Evolutionary conservation across 2,888 invertebrate genomes (phyloP).

Genomic region (Caenorhabditis uteleia): DNA sequence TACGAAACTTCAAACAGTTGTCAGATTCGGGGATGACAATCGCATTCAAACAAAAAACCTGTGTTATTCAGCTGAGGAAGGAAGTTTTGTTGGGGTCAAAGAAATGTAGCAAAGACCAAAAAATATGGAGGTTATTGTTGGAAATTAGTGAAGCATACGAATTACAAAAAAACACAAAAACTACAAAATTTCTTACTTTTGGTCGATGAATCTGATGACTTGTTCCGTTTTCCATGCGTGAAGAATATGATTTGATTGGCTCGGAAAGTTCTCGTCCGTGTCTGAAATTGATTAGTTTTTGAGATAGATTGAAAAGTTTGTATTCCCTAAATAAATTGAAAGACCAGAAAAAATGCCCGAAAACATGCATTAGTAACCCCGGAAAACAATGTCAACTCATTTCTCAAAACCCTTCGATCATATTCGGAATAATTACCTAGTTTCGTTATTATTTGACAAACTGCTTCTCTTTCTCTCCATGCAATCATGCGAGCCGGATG

Average conservation of each 20-base stretch:
- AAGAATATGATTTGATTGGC: constrained; percentile 15
- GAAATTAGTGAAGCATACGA: too few species aligned
- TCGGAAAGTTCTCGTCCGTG: constrained; percentile 27
- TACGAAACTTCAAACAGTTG: too few species aligned
- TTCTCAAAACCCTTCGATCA: constrained; percentile 1
- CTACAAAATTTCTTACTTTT: constrained; percentile 35
- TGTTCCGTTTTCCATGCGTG: constrained; percentile 9
- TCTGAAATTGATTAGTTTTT: constrained; percentile 39
- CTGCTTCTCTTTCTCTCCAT: constrained; percentile 22
- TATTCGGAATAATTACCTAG: constrained; percentile 32
- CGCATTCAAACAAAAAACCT: too few species aligned
- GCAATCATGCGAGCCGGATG: constrained; percentile 23
- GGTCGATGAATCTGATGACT: constrained; percentile 33
- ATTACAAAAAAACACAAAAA: too few species aligned
- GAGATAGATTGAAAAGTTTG: not conserved
- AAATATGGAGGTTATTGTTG: too few species aligned
- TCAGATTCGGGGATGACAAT: too few species aligned
- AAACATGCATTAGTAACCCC: not conserved
- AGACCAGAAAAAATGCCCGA: not conserved
- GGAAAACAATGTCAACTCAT: constrained; percentile 11
- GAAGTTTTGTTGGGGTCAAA: too few species aligned
- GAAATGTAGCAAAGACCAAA: too few species aligned
- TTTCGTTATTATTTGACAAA: constrained; percentile 36
- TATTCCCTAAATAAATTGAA: not conserved
- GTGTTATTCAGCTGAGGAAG: too few species aligned